Conservation (phyloP, 2,113 vertebrate species). For the Melospiza georgiana region DNA sequence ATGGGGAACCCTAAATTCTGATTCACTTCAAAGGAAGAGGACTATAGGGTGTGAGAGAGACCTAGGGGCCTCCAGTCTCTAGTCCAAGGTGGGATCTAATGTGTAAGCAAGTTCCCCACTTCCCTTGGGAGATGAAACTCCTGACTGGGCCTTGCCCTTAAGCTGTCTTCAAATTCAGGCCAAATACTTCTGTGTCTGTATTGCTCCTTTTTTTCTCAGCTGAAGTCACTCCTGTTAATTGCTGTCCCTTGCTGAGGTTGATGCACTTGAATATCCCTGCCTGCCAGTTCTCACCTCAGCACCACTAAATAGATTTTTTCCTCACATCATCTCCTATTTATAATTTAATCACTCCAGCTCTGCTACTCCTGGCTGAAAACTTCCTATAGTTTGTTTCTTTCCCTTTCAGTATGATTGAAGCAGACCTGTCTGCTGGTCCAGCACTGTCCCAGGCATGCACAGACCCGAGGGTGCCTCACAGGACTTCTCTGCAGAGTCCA, state of each 20-base stretch:
- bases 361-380: background rate
- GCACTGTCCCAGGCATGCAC: rapidly evolving
- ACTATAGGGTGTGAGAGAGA: background rate
- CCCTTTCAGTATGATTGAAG: background rate
- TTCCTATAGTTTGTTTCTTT: background rate
- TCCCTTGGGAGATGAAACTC: background rate
- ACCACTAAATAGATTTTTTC: background rate
- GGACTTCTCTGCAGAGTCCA: background rate
- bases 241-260: background rate
- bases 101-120: background rate
- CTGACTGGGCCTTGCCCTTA: background rate
- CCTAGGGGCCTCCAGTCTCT: background rate
- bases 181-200: background rate
- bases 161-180: background rate
- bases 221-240: background rate
- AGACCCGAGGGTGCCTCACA: background rate
- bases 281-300: background rate
- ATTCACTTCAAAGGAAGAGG: background rate
- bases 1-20: background rate
- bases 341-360: background rate
- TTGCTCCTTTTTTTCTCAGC: background rate
- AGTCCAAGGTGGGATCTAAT: background rate
- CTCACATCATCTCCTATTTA: background rate
- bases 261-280: background rate
- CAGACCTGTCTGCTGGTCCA: background rate